phyloP scores from a whole-genome alignment of 2,888 invertebrate genomes.

The Harmothoe impar region DNA sequence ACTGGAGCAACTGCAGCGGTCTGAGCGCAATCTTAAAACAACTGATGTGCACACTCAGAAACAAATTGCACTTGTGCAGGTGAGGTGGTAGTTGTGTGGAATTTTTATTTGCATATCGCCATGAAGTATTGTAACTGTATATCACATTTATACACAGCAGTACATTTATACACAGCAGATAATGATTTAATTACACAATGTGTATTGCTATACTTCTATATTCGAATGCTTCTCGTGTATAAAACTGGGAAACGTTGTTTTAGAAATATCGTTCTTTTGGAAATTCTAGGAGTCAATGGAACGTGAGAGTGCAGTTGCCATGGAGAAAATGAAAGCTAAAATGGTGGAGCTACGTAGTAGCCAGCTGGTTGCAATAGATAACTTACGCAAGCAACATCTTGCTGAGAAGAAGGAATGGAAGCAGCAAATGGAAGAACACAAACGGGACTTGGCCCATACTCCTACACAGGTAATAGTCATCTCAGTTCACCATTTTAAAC shows the following conservation, averaged over 20 bases:
- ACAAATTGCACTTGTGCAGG: constrained; percentile 54
- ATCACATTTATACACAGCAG: too few relatives aligned
- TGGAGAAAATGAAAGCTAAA: constrained; percentile 75
- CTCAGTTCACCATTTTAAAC: too few relatives aligned
- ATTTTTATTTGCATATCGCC: neutral
- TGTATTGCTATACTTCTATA: too few relatives aligned
- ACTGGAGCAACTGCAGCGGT: constrained; percentile 22
- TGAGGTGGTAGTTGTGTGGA: neutral
- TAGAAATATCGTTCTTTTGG: too few relatives aligned
- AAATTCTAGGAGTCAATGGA: constrained; percentile 68
- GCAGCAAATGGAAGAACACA: constrained; percentile 37
- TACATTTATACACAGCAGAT: too few relatives aligned
- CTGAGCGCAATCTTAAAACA: constrained; percentile 58
- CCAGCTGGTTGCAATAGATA: constrained; percentile 71
- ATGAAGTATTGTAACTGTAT: too few relatives aligned
- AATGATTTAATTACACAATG: too few relatives aligned
- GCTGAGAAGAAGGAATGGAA: constrained; percentile 59
- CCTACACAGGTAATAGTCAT: constrained; percentile 69
- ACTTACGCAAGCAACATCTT: constrained; percentile 70
- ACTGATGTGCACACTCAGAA: constrained; percentile 4
- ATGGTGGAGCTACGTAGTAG: constrained; percentile 74
- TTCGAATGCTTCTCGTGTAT: too few relatives aligned
- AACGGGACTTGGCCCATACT: constrained; percentile 64
- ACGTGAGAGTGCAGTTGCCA: constrained; percentile 74
- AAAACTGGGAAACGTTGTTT: too few relatives aligned